These are phyloP conservation scores for Priocnemis perturbator DNA, from an alignment of 2,888 invertebrate species.

Conservation along the genomic window DNA sequence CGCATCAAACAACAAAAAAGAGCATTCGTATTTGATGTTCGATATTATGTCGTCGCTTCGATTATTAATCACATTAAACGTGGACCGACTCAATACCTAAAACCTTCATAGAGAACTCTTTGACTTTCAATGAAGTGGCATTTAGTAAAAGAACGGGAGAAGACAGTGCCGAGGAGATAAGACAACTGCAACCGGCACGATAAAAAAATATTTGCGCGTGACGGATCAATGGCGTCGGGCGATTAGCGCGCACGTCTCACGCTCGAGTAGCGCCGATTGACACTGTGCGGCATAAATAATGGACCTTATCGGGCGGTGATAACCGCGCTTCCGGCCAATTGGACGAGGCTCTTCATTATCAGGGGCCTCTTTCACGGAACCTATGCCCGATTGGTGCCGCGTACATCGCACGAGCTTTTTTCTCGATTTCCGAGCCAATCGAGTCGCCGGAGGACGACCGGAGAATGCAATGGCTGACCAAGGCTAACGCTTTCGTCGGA, in stretches of 20 bases:
- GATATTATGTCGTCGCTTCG: no score
- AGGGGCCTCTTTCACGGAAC: slow-evolving; percentile 12
- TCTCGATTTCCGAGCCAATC: slow-evolving; percentile 22
- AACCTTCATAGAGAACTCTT: no score
- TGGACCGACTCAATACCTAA: no score
- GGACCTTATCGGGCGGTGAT: slow-evolving; percentile 27
- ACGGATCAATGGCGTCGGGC: slow-evolving; percentile 32
- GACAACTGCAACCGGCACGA: background rate
- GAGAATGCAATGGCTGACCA: slow-evolving; percentile 25
- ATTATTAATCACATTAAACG: no score
- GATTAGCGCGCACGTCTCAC: slow-evolving; percentile 20
- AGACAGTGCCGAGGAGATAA: background rate
- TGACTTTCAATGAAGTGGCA: no score
- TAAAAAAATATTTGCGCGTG: slow-evolving; percentile 1
- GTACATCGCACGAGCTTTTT: slow-evolving; percentile 19
- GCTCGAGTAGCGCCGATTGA: slow-evolving; percentile 22
- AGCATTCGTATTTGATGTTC: no score
- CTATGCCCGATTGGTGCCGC: slow-evolving; percentile 30
- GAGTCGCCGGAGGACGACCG: background rate
- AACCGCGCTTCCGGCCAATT: slow-evolving; percentile 27
- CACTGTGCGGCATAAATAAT: slow-evolving; percentile 26
- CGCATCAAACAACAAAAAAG: no score
- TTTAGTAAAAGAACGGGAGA: background rate
- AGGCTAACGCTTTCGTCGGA: slow-evolving; percentile 2
- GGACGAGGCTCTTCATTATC: slow-evolving; percentile 20